phyloP scores from a whole-genome alignment of 1,140 invertebrate species.

The Caenorhabditis inopinata region DNA sequence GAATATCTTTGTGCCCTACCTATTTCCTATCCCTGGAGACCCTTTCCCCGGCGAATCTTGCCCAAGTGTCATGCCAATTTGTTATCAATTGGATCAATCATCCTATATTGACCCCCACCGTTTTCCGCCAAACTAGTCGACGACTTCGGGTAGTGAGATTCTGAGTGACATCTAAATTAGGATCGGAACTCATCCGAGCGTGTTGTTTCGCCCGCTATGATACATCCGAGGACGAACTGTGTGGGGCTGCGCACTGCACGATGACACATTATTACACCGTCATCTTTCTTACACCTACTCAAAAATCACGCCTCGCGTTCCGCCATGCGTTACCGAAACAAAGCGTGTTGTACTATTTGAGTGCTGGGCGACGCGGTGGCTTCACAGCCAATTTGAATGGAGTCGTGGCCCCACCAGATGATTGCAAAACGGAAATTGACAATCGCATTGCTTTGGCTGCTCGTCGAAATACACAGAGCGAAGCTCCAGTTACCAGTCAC shows the following conservation, averaged over 20 bases:
- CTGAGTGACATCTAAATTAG: conserved; percentile 20
- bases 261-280: not conserved
- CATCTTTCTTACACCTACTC: conserved; percentile 26
- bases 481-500: not conserved
- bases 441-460: not conserved
- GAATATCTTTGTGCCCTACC: not conserved
- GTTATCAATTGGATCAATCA: conserved; percentile 30
- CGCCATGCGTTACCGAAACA: not conserved
- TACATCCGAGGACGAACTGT: conserved; percentile 30
- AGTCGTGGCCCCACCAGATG: too few species aligned
- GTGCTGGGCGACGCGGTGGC: not conserved
- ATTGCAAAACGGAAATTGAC: conserved; percentile 14
- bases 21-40: not conserved
- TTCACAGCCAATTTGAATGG: not conserved
- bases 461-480: not conserved
- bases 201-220: not conserved
- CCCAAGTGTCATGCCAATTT: conserved; percentile 33
- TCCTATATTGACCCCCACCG: conserved; percentile 19
- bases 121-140: conserved; percentile 17
- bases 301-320: conserved; percentile 11
- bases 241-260: not conserved
- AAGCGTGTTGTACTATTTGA: not conserved
- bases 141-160: not conserved
- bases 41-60: not conserved
- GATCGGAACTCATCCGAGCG: conserved; percentile 32